Evolutionary conservation across 2,113 vertebrate species (phyloP).

Genomic region (Cephalopterus ornatus): DNA sequence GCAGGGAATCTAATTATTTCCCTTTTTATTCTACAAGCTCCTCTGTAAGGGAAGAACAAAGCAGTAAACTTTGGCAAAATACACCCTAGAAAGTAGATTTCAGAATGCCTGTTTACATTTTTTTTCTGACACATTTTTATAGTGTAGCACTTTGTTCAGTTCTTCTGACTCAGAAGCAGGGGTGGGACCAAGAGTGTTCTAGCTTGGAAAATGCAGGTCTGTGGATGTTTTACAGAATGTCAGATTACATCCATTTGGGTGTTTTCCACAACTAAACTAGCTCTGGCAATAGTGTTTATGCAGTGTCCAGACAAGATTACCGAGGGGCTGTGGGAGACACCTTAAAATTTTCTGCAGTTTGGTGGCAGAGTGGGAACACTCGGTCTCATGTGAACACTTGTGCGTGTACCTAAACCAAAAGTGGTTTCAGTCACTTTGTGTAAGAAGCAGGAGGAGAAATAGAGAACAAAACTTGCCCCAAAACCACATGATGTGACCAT

Average conservation of each 20-base stretch:
- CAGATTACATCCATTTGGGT: not conserved
- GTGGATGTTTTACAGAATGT: not conserved
- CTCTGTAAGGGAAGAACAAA: not conserved
- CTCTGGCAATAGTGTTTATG: not conserved
- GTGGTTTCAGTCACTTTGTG: not conserved
- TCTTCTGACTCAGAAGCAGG: not conserved
- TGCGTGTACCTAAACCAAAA: not conserved
- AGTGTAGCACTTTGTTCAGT: not conserved
- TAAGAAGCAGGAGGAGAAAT: not conserved
- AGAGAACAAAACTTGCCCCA: not conserved
- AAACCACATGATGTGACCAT: not conserved
- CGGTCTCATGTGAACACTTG: fast-evolving
- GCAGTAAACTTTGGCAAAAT: not conserved
- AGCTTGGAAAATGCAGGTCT: not conserved
- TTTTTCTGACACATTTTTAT: not conserved
- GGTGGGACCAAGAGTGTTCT: not conserved
- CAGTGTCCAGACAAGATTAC: not conserved
- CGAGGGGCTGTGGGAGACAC: not conserved
- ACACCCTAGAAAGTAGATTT: not conserved
- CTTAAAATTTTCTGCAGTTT: not conserved
- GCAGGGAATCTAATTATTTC: not conserved
- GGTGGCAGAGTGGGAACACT: not conserved
- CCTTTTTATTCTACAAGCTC: not conserved
- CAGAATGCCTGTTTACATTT: not conserved
- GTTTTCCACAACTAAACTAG: not conserved